Evolutionary conservation across 1,140 invertebrate genomes (phyloP).

Genomic region (Zaprionus africanus): DNA sequence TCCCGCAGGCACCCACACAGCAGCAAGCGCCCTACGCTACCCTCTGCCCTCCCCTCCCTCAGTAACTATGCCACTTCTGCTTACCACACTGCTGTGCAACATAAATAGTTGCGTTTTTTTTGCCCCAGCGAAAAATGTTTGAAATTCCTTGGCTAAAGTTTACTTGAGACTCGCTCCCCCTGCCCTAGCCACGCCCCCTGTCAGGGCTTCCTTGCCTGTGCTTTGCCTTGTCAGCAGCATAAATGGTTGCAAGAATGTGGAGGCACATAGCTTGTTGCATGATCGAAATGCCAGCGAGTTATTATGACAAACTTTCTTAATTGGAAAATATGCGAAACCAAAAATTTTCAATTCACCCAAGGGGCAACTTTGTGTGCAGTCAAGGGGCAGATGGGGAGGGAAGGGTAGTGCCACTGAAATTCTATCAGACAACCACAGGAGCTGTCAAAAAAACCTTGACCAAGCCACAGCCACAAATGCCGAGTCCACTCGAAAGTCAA

Average conservation of each 20-base stretch:
- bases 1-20: neutral
- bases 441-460: neutral
- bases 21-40: neutral
- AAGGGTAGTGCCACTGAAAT: neutral
- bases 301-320: conserved; percentile 82
- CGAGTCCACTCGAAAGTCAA: conserved; percentile 35
- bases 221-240: conserved; percentile 54
- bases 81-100: conserved; percentile 64
- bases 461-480: neutral
- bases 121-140: conserved; percentile 42
- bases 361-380: neutral
- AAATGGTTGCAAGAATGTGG: conserved; percentile 69
- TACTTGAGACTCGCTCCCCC: conserved; percentile 10
- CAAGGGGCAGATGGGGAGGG: neutral
- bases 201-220: neutral
- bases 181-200: neutral
- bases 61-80: neutral
- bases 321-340: conserved; percentile 74
- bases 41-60: neutral
- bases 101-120: conserved; percentile 76
- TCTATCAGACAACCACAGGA: neutral
- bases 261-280: conserved; percentile 70
- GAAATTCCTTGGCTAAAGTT: conserved; percentile 63
- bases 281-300: conserved; percentile 72
- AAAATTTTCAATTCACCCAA: conserved; percentile 40